A percentile compares a stretch with the other conserved stretches of the same genome.
Conservation (phyloP, 1,140 invertebrate genomes). For the Brachystomella parvula region DNA sequence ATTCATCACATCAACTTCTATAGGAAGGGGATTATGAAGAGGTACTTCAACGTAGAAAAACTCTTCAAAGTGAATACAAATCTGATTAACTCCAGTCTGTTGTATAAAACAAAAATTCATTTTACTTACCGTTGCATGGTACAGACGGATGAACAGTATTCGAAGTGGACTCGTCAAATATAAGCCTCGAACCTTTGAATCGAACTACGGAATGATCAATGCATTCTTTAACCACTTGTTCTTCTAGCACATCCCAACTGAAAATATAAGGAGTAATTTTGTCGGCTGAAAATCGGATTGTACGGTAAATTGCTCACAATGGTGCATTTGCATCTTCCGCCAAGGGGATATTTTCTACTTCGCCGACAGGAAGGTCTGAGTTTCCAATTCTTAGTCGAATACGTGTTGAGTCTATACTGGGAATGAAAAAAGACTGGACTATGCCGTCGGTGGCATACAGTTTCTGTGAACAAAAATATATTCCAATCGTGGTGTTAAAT, state of each 20-base stretch:
- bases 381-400: conserved; percentile 47
- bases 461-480: conserved; percentile 40
- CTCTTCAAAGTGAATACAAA: conserved; percentile 52
- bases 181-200: conserved; percentile 64
- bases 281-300: conserved; percentile 28
- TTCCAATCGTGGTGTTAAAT: conserved; percentile 34
- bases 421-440: conserved; percentile 24
- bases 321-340: conserved; percentile 35
- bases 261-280: conserved; percentile 17
- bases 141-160: conserved; percentile 57
- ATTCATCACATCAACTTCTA: conserved; percentile 61
- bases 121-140: conserved; percentile 63
- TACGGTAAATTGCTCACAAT: conserved; percentile 11
- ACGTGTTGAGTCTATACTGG: conserved; percentile 34
- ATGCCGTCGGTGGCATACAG: conserved; percentile 43
- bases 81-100: no score
- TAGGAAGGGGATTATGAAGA: conserved; percentile 70
- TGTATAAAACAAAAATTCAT: conserved; percentile 31
- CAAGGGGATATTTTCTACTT: conserved; percentile 46
- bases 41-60: conserved; percentile 67
- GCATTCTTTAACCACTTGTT: conserved; percentile 63
- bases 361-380: conserved; percentile 58
- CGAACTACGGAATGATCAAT: conserved; percentile 61
- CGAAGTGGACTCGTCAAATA: conserved; percentile 49
- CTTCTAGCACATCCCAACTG: conserved; percentile 63